phyloP scores from a whole-genome alignment of 1,140 invertebrate species.

The Bombus polaris region DNA sequence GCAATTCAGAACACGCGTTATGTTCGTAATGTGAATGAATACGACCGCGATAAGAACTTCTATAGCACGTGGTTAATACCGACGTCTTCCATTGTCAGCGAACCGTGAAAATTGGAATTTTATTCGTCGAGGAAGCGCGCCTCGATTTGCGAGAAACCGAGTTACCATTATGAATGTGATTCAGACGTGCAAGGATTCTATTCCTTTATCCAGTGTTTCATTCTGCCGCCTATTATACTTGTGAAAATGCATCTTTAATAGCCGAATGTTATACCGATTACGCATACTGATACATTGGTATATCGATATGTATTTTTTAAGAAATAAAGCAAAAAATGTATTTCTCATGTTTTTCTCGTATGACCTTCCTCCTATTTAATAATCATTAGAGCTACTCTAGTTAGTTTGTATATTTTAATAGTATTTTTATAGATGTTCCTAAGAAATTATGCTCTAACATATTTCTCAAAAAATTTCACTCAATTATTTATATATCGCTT shows the following conservation, averaged over 20 bases:
- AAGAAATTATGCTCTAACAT: no score
- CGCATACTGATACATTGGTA: neutral
- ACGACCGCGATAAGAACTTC: slow-evolving; percentile 1
- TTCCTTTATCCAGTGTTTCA: neutral
- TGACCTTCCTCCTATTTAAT: no score
- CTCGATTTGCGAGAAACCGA: slow-evolving; percentile 18
- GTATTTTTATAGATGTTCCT: no score
- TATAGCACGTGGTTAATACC: neutral
- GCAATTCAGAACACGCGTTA: neutral
- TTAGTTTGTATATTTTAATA: no score
- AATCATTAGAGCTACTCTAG: no score
- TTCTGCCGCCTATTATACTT: neutral
- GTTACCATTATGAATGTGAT: slow-evolving; percentile 22
- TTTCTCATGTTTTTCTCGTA: no score
- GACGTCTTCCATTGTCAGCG: neutral
- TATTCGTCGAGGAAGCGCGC: slow-evolving; percentile 18
- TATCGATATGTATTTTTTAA: no score
- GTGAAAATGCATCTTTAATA: slow-evolving; percentile 2
- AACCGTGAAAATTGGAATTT: slow-evolving; percentile 32
- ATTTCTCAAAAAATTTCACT: no score
- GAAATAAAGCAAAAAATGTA: no score
- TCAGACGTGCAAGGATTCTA: neutral
- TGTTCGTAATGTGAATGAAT: no score
- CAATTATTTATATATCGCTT: no score
- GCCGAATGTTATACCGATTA: neutral